Evolutionary conservation across 2,113 vertebrate species (phyloP), one percentile per base, ranked within the genome.

Genomic region (Nerophis ophidion): DNA sequence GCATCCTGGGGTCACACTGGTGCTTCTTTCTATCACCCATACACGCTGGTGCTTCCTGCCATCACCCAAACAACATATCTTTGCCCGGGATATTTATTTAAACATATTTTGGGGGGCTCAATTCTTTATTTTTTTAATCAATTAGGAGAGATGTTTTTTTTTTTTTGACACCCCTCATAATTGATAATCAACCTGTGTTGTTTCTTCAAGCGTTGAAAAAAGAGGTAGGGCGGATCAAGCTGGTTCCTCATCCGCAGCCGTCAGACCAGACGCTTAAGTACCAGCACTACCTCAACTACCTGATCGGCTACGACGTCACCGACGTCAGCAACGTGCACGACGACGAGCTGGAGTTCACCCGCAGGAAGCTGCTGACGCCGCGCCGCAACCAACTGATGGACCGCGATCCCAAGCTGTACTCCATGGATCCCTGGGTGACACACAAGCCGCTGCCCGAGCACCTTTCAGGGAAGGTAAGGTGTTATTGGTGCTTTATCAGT

Each of bases 261-360:
- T 84, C 89, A 0, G 91, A 93, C 10, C 92, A 93, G 72, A 93
- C 93, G 0, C 61, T 89, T 68, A 91, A 90, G 63, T 98, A 98
- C 82, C 97, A 98, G 86, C 85, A 47, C 1, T 93, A 93, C 57
- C 91, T 99, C 16, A 98, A 95, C 1, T 78, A 92, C 72, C 89
- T 99, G 36, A 97, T 99, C 0, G 97, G 93, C 70, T 98, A 98
- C 3, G 96, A 99, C 10, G 97, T 98, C 58, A 98, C 95, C 0
- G 95, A 98, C 5, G 90, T 98, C 44, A 97, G 94, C 81, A 98
- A 98, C 0, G 95, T 98, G 34, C 96, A 98, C 0, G 97, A 99
- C 5, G 94, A 98, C 0, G 97, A 99, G 66, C 90, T 99, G 8
- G 96, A 99, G 82, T 98, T 97, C 82, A 97, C 95, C 0, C 92